These are phyloP conservation scores for Pangasius krempfi DNA, from an alignment of 2,797 vertebrate genomes.

Conservation along the genomic window DNA sequence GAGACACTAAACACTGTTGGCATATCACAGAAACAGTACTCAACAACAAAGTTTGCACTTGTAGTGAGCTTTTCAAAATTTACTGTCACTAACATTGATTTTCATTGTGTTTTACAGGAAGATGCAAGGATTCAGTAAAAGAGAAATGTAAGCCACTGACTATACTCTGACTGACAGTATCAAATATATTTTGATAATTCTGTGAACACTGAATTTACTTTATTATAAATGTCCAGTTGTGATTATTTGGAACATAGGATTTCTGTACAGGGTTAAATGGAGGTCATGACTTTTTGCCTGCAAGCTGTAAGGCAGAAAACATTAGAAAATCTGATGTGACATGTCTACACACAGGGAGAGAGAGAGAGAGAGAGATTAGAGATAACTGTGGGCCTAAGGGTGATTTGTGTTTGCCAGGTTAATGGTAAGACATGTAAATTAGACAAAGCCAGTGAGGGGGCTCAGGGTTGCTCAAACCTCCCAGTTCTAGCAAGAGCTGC, in stretches of 20 bases:
- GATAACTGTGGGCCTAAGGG: conserved; percentile 34
- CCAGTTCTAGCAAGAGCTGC: neutral
- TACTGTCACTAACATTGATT: conserved; percentile 8
- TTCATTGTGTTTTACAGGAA: conserved; percentile 73
- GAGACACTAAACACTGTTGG: neutral
- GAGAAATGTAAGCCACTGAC: conserved; percentile 74
- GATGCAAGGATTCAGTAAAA: conserved; percentile 70
- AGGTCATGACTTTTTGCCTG: conserved; percentile 2
- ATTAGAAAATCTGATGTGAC: conserved; percentile 64
- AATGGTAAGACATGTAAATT: neutral
- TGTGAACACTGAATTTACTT: neutral
- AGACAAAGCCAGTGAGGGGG: neutral
- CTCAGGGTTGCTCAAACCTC: neutral
- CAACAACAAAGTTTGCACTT: neutral
- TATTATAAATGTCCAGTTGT: neutral
- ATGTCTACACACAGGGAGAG: conserved; percentile 46
- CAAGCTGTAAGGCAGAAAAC: conserved; percentile 22
- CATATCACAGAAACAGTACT: neutral
- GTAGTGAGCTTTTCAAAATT: conserved; percentile 1
- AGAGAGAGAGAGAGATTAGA: conserved; percentile 22
- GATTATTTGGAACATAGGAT: neutral
- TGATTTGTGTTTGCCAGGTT: conserved; percentile 22
- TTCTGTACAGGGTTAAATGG: neutral
- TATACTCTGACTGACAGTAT: neutral
- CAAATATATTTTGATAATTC: neutral